A percentile compares a stretch with the other conserved stretches of the same genome.
Evolutionary conservation across 2,113 vertebrate genomes (phyloP).

Genomic region (Atractosteus spatula): DNA sequence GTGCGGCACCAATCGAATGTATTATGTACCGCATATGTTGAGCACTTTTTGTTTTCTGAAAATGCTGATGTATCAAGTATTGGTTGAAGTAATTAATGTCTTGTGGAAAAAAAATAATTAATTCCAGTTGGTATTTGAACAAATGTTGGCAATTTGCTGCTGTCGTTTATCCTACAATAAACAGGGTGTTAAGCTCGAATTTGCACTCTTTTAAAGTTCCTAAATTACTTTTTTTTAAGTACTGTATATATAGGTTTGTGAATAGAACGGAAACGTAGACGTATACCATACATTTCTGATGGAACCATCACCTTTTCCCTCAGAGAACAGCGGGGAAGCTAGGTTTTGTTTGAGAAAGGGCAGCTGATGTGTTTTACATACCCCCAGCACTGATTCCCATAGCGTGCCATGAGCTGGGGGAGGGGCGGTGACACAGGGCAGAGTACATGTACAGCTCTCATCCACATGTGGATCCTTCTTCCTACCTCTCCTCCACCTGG

Average conservation of each 20-base stretch:
- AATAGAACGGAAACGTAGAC: background rate
- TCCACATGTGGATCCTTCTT: slow-evolving; percentile 39
- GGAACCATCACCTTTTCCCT: slow-evolving; percentile 46
- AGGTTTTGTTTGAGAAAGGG: slow-evolving; percentile 34
- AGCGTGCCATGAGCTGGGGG: slow-evolving; percentile 50
- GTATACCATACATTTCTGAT: background rate
- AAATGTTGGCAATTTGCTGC: too few species aligned
- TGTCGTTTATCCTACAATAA: too few species aligned
- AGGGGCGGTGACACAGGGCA: slow-evolving; percentile 43
- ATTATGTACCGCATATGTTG: too few species aligned
- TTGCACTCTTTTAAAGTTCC: too few species aligned
- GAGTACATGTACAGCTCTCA: slow-evolving; percentile 41
- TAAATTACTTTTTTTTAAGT: too few species aligned
- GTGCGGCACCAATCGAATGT: too few species aligned
- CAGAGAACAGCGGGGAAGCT: slow-evolving; percentile 31
- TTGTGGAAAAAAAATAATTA: too few species aligned
- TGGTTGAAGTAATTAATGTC: too few species aligned
- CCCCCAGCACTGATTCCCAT: slow-evolving; percentile 22
- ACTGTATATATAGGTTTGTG: background rate
- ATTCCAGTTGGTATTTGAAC: too few species aligned
- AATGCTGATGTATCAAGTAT: too few species aligned
- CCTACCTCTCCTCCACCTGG: background rate
- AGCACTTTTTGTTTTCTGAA: too few species aligned
- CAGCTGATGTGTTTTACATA: slow-evolving; percentile 32
- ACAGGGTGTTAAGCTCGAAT: too few species aligned